A percentile compares a stretch with the other conserved stretches of the same genome.
Evolutionary conservation across 2,888 invertebrate genomes (phyloP).

Genomic region (Morpho deidamia): DNA sequence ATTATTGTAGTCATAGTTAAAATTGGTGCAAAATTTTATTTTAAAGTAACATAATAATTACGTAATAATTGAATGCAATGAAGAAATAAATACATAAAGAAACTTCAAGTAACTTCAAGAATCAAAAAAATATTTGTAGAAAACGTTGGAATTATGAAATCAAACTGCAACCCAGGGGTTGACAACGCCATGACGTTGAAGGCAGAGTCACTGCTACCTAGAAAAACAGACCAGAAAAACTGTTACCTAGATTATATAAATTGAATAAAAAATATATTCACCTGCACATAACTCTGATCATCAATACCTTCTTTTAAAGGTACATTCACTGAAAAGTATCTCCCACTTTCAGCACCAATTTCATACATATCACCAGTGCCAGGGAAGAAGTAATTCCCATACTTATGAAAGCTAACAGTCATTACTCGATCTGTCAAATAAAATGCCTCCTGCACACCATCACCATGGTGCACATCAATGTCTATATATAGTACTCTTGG

Average conservation of each 20-base stretch:
- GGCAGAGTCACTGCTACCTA: too few species aligned
- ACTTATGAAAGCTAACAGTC: conserved; percentile 99
- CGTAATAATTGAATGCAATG: too few species aligned
- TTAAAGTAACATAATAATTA: too few species aligned
- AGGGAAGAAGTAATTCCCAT: conserved; percentile 98
- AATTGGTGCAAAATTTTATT: too few species aligned
- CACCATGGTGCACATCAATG: conserved; percentile 98
- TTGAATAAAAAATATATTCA: conserved; percentile 29
- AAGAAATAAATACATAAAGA: too few species aligned
- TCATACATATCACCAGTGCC: conserved; percentile 99
- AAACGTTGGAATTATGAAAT: too few species aligned
- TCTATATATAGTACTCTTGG: conserved; percentile 97
- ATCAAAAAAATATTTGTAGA: too few species aligned
- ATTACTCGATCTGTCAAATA: conserved; percentile 98
- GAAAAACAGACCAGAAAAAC: too few species aligned
- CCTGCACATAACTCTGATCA: conserved; percentile 93
- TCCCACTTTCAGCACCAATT: conserved; percentile 95
- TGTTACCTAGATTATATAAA: conserved; percentile 13
- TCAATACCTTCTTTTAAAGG: conserved; percentile 99
- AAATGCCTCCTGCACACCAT: conserved; percentile 98
- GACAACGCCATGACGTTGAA: too few species aligned
- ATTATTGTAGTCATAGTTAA: too few species aligned
- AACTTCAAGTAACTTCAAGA: too few species aligned
- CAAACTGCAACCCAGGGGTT: too few species aligned
- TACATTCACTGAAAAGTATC: conserved; percentile 98